Evolutionary conservation across 1,140 invertebrate species (phyloP), one percentile per base, ranked within the genome.

Genomic region (Drosophila pruinosa): DNA sequence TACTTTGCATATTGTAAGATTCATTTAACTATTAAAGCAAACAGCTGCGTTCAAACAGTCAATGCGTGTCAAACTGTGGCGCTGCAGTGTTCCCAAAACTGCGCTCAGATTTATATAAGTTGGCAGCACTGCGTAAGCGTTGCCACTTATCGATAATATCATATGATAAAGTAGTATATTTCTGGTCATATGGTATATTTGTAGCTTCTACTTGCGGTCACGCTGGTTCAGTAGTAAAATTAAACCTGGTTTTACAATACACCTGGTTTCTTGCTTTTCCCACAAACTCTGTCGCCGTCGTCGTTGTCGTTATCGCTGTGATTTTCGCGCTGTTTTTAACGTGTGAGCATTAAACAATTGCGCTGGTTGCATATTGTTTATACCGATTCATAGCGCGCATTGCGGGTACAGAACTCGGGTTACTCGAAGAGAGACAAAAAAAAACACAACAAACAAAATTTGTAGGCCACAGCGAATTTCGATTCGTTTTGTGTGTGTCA

Each of bases 401-500:
- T 26, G n/a, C 12, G 19, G 21, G 50, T 36, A 52, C 31, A 12
- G 36, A 65, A 58, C 52, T 64, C 61, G 45, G 43, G 58, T 64
- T 70, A 54, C 41, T 70, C 67, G 41, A 22, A 45, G 48, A 69
- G 34, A 34, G 24, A 38, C 28, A 36, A 61, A 45, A 73, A 64
- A 59, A 48, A 61, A 45, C 52, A 12, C 59, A 34, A 50, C 34
- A 48, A 59, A 39, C 19, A 41, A 48, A 68, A 57, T 85, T 53
- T 63, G 70, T 79, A 72, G 62, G 69, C 54, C 63, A 57, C 63
- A 67, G 47, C 28, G 67, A 65, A 43, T 47, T 61, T 56, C 48
- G 38, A 47, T 72, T 68, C 50, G 57, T 63, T 71, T 70, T 76
- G 56, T 58, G 61, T 67, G 76, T 86, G 81, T 85, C 81, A 85